Evolutionary conservation across 2,113 vertebrate genomes (phyloP), one percentile per base, ranked within the genome.

Genomic region (Ochotona princeps): DNA sequence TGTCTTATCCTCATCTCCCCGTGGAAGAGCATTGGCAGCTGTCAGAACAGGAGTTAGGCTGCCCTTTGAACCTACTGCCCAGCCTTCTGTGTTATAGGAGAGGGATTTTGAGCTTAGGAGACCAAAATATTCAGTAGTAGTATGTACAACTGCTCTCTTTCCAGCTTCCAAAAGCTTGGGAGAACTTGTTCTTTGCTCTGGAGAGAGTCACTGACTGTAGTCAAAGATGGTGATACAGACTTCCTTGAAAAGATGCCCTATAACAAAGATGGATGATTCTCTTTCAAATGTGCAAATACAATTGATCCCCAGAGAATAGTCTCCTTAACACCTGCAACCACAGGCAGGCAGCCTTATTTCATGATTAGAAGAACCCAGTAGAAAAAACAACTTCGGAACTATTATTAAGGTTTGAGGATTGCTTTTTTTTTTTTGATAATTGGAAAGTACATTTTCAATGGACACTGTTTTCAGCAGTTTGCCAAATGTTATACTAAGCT

Each of bases 261-360:
- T 32, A 92, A 78, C 47, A 60, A 87, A 80, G 67, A 47, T 79
- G 78, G 83, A 23, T 23, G 30, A 49, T 93, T 91, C 60, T 92
- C 80, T 74, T 92, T 93, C 69, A 95, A 30, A 95, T 73, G 63
- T 78, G 78, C 57, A 88, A 90, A 78, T 85, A 81, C 49, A 92
- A 49, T 30, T 76, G 89, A 80, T 54, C 61, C 28, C 44, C 11
- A 79, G 81, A 91, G n/a, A 83, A 89, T 35, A 90, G 54, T 90
- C 72, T 93, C 20, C 28, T 28, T 72, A 14, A 44, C 1, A 87
- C 28, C 49, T 49, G 5, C 23, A 81, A 83, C 9, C 65, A 66
- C 25, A 90, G 82, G 35, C n/a, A 87, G 47, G 35, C n/a, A 87
- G 47, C n/a, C 30, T 93, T 90, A 70, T 90, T 85, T 90, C 26